A percentile compares a stretch with the other conserved stretches of the same genome.
These are phyloP conservation scores for Boulengeromyrus knoepffleri DNA, from an alignment of 2,113 vertebrate genomes.

Conservation along the genomic window DNA sequence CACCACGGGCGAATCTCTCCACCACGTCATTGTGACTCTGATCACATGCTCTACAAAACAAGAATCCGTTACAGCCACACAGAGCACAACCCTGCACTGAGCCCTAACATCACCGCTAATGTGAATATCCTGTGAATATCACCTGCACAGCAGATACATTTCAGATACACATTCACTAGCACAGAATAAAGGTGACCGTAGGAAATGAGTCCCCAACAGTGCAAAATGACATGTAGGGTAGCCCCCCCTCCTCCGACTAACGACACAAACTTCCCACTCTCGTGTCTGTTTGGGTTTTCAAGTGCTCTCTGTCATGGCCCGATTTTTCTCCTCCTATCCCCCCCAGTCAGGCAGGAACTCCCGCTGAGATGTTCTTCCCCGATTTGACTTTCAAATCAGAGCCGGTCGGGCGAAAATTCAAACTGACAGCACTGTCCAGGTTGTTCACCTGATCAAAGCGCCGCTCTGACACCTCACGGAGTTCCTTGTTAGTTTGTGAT, in stretches of 20 bases:
- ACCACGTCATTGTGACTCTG: constrained; percentile 77
- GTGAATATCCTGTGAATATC: not conserved
- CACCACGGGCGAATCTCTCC: constrained; percentile 78
- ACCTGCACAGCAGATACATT: not conserved
- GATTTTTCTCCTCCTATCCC: constrained; percentile 30
- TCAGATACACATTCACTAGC: not conserved
- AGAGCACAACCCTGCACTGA: not conserved
- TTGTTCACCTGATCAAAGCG: constrained; percentile 57
- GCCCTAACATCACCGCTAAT: not conserved
- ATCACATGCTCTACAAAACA: constrained; percentile 69
- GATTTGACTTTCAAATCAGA: constrained; percentile 48
- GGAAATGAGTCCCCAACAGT: not conserved
- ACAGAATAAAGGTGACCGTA: not conserved
- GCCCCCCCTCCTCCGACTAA: not conserved
- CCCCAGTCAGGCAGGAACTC: constrained; percentile 28
- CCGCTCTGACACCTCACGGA: constrained; percentile 56
- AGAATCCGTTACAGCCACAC: not conserved
- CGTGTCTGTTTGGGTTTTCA: not conserved
- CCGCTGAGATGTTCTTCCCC: constrained; percentile 15
- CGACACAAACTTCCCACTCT: not conserved
- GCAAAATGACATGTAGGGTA: not conserved
- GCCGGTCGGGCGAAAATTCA: constrained; percentile 55
- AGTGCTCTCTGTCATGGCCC: not conserved
- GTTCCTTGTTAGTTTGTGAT: constrained; percentile 54
- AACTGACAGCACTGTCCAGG: constrained; percentile 58